phyloP scores from a whole-genome alignment of 2,113 vertebrate species.

The Verasper variegatus region DNA sequence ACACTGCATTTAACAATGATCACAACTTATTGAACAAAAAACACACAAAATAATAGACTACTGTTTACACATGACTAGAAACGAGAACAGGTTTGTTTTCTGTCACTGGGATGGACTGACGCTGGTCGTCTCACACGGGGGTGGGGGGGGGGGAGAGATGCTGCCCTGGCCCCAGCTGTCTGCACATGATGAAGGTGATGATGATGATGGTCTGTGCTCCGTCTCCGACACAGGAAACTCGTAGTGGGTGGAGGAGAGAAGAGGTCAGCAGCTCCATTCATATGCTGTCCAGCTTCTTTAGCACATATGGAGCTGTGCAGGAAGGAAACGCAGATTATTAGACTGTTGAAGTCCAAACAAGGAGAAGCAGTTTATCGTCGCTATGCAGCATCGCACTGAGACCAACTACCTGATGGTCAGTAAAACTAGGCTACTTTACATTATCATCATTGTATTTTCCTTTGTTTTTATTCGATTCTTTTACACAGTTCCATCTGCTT shows the following conservation, averaged over 20 bases:
- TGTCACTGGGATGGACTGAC: constrained; percentile 33
- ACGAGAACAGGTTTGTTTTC: constrained; percentile 2
- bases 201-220: constrained; percentile 27
- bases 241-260: constrained; percentile 20
- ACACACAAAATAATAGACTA: constrained; percentile 5
- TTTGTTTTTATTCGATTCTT: too few relatives aligned
- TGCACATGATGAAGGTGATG: constrained; percentile 17
- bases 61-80: constrained; percentile 4
- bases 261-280: constrained; percentile 61
- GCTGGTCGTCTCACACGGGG: constrained; percentile 2
- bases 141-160: not conserved
- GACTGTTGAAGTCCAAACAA: not conserved
- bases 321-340: constrained; percentile 35
- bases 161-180: constrained; percentile 3
- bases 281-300: constrained; percentile 98
- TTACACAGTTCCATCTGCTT: too few relatives aligned
- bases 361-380: not conserved
- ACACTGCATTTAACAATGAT: constrained; percentile 12
- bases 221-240: constrained; percentile 32
- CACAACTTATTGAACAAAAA: constrained; percentile 24
- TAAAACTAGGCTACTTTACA: too few relatives aligned
- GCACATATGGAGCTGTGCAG: constrained; percentile 89
- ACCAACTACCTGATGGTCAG: too few relatives aligned
- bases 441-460: too few relatives aligned
- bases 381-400: too few relatives aligned